phyloP scores from a whole-genome alignment of 2,113 vertebrate species.

The Ammodytes marinus region DNA sequence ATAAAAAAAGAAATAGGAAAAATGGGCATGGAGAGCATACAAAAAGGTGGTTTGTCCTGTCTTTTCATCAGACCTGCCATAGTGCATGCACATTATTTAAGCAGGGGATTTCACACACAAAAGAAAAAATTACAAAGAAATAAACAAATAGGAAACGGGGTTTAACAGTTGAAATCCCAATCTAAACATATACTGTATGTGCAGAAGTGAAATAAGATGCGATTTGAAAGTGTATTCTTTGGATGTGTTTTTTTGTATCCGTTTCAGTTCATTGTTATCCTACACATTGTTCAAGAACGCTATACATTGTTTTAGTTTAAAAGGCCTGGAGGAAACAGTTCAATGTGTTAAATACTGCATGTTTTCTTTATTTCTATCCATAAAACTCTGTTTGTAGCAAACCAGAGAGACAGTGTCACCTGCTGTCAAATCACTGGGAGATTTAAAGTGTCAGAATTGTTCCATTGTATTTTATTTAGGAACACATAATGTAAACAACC shows the following conservation, averaged over 20 bases:
- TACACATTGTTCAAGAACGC: background rate
- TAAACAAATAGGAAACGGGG: background rate
- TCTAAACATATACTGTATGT: background rate
- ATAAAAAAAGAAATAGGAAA: background rate
- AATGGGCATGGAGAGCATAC: background rate
- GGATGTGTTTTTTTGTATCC: background rate
- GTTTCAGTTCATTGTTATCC: too few relatives aligned
- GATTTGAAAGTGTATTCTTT: background rate
- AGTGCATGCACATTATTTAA: too few relatives aligned
- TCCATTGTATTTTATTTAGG: too few relatives aligned
- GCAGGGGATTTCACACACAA: background rate
- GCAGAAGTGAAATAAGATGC: background rate
- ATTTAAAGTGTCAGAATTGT: too few relatives aligned
- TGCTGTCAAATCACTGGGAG: background rate
- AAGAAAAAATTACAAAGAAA: too few relatives aligned
- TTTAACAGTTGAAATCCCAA: background rate
- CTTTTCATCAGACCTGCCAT: too few relatives aligned
- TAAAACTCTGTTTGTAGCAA: background rate
- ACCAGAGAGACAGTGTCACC: background rate
- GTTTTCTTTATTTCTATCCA: background rate
- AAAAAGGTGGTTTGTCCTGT: slow-evolving; percentile 30
- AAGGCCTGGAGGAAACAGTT: background rate
- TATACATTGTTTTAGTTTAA: background rate
- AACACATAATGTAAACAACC: too few relatives aligned
- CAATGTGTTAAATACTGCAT: background rate